Base-by-base conservation (phyloP, 2,797 vertebrate genomes). In the Anguilla anguilla region DNA sequence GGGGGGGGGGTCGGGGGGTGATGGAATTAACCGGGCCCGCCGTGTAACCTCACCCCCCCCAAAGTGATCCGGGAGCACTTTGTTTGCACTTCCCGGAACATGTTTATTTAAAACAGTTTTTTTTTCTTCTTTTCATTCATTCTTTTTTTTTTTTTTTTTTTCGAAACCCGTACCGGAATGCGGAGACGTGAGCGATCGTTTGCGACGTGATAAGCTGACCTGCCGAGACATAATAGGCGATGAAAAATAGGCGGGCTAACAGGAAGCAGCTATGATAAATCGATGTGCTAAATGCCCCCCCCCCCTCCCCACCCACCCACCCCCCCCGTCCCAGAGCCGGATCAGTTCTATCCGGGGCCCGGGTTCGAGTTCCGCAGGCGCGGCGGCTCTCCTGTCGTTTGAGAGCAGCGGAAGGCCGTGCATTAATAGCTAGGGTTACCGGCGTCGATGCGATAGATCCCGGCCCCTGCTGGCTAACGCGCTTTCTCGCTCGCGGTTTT, bases 181-280 rank as follows among this genome's bases (percentile, higher is more conserved):
- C 89, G 86, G 86, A 88, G 92, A 91, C 90, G 92, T 92, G 92
- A 94, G 92, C 95, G 94, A 95, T 96, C 94, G 96, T 95, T 92
- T 92, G 89, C 35, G 92, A 94, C 92, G 92, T 92, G 93, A 96
- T 94, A 94, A 94, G 94, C 93, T 94, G 95, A 96, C 94, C 96
- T 92, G 89, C 86, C n/a, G 88, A 94, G 94, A 95, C 94, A 95
- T 92, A 93, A 93, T 90, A 91, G 90, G 92, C 86, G 92, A 94
- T 96, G 96, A 96, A 93, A 94, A 94, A 91, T 88, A 95, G 96
- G 94, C 91, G 88, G 91, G 95, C 91, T 94, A 95, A 95, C 95
- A 86, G 87, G 96, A 95, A 91, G 91, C 88, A 90, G 87, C 92
- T 88, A 93, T 91, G 93, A 97, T 97, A 95, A 94, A 95, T 97